Conservation (phyloP, 2,797 vertebrate species). For the Tolypeutes matacus region DNA sequence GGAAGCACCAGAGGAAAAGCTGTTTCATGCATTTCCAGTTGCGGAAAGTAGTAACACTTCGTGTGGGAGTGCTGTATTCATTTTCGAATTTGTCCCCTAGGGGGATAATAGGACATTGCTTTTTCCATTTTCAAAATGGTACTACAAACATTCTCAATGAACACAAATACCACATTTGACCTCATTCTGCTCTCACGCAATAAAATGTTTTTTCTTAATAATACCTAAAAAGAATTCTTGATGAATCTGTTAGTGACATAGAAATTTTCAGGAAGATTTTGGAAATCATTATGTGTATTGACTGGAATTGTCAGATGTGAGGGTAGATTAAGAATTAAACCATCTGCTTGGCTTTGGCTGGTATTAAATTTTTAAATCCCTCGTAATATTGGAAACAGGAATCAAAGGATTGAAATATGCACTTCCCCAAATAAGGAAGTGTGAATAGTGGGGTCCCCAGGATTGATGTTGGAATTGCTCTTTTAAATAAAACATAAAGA, state of each 20-base stretch:
- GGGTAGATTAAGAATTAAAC: slow-evolving; percentile 56
- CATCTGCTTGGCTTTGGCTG: neutral
- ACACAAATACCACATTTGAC: slow-evolving; percentile 43
- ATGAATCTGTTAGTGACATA: slow-evolving; percentile 59
- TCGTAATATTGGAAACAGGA: neutral
- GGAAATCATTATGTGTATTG: slow-evolving; percentile 64
- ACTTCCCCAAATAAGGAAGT: neutral
- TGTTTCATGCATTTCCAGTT: slow-evolving; percentile 65
- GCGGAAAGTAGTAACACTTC: slow-evolving; percentile 54
- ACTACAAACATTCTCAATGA: slow-evolving; percentile 42
- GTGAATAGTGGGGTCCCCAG: neutral
- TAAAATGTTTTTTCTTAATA: slow-evolving; percentile 39
- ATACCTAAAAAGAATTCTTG: slow-evolving; percentile 26
- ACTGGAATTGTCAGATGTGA: slow-evolving; percentile 50
- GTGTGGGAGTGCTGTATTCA: slow-evolving; percentile 19
- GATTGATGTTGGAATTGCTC: neutral
- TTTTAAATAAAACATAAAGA: slow-evolving; percentile 55
- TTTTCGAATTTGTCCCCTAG: slow-evolving; percentile 66
- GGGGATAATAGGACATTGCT: slow-evolving; percentile 59
- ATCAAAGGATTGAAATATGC: neutral
- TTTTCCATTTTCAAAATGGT: slow-evolving; percentile 61
- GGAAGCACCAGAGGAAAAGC: slow-evolving; percentile 37
- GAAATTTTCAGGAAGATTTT: slow-evolving; percentile 67
- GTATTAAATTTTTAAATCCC: slow-evolving; percentile 7
- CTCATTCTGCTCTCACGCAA: slow-evolving; percentile 49